Evolutionary conservation across 1,140 invertebrate species (phyloP), one percentile per base, ranked within the genome.

Genomic region (Trichomalopsis sarcophagae): DNA sequence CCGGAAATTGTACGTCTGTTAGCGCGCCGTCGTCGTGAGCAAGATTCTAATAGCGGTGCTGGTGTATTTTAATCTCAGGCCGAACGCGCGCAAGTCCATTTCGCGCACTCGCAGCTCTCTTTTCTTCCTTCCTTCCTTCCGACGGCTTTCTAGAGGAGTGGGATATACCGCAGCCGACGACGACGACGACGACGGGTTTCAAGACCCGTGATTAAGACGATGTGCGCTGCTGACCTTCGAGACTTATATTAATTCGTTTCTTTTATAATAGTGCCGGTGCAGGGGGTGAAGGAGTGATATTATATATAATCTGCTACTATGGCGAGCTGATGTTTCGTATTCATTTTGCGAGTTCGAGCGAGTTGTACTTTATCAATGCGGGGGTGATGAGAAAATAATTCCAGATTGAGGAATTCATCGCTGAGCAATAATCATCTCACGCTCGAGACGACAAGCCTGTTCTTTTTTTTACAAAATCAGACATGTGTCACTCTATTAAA

Each of bases 1-100:
- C 87, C 89, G 90, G 90, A 92, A 93, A 93, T 93, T 92, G 92
- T 92, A 92, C 91, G 90, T 92, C 91, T 91, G 91, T 91, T 92
- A 90, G 87, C 89, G 89, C 23, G 44, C 55, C 81, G 87, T 86
- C 82, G 87, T 87, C 82, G 87, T 87, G 87, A 88, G 88, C 86
- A 88, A 89, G 88, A 89, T 88, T 89, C 90, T 89, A 92, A 91
- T 91, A 90, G 88, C 90, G 88, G 88, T 90, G 88, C 89, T 90
- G 88, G 89, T 88, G 88, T 89, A 89, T 90, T 92, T 92, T 91
- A 91, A 91, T 91, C 89, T 90, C 86, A 74, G 86, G 83, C 68
- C 73, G 83, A 85, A 85, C 79, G 17, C 17, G 55, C 17, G 55
- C 87, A 36, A 87, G 81, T 89, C 86, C 82, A 87, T 88, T 89